Evolutionary conservation across 1,140 invertebrate species (phyloP).

Genomic region (Pachypsylla venusta): DNA sequence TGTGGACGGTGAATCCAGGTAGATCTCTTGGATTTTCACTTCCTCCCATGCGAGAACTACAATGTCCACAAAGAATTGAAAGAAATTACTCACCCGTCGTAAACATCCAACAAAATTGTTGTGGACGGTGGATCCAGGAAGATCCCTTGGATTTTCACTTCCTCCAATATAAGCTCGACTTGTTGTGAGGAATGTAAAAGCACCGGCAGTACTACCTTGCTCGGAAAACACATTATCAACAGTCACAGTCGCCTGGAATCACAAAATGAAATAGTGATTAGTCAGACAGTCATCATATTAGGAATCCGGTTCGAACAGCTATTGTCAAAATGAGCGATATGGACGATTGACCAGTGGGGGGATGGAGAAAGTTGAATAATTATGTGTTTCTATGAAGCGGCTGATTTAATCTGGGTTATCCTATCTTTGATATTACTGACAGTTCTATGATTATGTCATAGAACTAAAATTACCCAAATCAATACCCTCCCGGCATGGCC

Average conservation of each 20-base stretch:
- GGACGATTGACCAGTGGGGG: too few species aligned
- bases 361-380: too few species aligned
- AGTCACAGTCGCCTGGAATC: conserved; percentile 68
- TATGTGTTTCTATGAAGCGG: too few species aligned
- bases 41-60: conserved; percentile 71
- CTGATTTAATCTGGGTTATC: too few species aligned
- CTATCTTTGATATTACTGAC: too few species aligned
- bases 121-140: conserved; percentile 68
- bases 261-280: conserved; percentile 25
- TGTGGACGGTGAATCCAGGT: conserved; percentile 63
- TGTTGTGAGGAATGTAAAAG: conserved; percentile 77
- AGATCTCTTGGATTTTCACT: conserved; percentile 62
- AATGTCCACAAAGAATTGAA: too few species aligned
- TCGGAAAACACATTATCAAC: conserved; percentile 85
- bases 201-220: conserved; percentile 78
- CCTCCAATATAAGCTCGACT: conserved; percentile 78
- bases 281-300: conserved; percentile 8
- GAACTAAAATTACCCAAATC: too few species aligned
- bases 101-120: conserved; percentile 91
- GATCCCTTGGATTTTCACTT: conserved; percentile 57
- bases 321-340: too few species aligned
- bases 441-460: too few species aligned
- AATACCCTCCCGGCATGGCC: too few species aligned
- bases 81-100: conserved; percentile 68
- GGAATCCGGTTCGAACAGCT: too few species aligned